Base-by-base conservation (phyloP, 2,888 invertebrate genomes). In the Watsonalla cultraria region DNA sequence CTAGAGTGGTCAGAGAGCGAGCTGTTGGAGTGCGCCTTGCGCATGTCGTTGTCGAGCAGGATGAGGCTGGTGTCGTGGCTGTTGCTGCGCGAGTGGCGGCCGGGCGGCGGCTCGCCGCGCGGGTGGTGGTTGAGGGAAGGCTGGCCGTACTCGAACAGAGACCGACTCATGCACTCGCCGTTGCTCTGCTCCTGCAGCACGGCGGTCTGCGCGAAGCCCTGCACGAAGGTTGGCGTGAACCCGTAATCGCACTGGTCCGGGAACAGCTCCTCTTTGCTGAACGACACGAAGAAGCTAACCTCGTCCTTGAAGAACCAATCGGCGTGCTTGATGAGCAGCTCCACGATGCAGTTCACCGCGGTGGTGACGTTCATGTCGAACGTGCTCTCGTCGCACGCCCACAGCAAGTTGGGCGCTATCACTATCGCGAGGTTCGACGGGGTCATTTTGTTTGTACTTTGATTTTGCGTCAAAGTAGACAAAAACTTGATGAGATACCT, bases 371-470 rank as follows among this genome's bases (percentile, higher is more conserved):
- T 95, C 94, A 97, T 97, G 74, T 96, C 94, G 80, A 94, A 92
- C 51, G 92, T 92, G 76, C 92, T 93, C 68, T 93, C 93, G 65
- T 92, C 92, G 39, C 92, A 92, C 52, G 94, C 93, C 97, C 97
- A 97, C 54, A 99, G 92, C 60, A 99, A 92, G 90, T 98, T 99
- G 0, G 99, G 99, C 5, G 98, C 98, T 77, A 99, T 96, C 7
- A 99, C 99, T 74, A 99, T 98, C 14, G 98, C 98, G 74, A 99
- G 93, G 86, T 99, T 99, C 59, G 97, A 96, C 0, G 98, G 94
- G n/a, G 95, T 95, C 99, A 99, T 99, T 90, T 98, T 98, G 87
- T 98, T 99, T 59, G 95, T 92, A 66, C 94, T 94, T 68, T 96
- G 94, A 80, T 96, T 95, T 78, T 96, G 95, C 9, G 96, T 95